Conservation (phyloP, 2,888 invertebrate genomes). For the Anarsia innoxiella region DNA sequence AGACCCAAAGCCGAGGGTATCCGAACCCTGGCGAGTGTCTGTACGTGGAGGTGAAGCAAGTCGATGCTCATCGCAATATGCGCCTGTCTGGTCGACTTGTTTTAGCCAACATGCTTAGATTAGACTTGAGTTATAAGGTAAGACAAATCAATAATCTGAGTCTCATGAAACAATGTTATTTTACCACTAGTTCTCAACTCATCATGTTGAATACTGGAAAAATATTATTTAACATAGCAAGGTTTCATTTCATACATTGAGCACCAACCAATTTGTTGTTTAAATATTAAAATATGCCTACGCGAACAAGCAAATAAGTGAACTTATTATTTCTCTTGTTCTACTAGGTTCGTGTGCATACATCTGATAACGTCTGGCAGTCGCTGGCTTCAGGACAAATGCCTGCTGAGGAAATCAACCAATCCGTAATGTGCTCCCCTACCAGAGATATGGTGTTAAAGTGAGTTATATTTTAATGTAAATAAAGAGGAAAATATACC, state of each 20-base stretch:
- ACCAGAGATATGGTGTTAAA: slow-evolving; percentile 49
- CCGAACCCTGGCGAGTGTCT: slow-evolving; percentile 27
- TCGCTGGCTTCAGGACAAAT: slow-evolving; percentile 45
- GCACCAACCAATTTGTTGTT: no score
- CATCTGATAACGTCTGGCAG: slow-evolving; percentile 30
- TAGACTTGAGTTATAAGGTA: slow-evolving; percentile 48
- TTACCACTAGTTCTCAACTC: no score
- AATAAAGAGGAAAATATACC: no score
- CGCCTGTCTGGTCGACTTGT: slow-evolving; percentile 41
- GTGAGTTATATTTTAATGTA: slow-evolving; percentile 32
- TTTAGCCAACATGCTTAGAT: slow-evolving; percentile 49
- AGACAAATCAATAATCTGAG: no score
- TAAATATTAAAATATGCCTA: no score
- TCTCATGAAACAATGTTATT: no score
- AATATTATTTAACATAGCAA: no score
- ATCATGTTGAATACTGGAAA: no score
- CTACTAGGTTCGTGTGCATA: slow-evolving; percentile 45
- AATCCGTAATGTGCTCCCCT: slow-evolving; percentile 39
- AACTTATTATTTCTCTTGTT: no score
- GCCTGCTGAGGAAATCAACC: slow-evolving; percentile 35
- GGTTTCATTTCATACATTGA: no score
- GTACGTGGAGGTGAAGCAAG: slow-evolving; percentile 32
- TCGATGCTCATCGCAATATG: slow-evolving; percentile 34
- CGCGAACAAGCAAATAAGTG: no score
- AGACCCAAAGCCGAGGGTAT: slow-evolving; percentile 15